A percentile compares a stretch with the other conserved stretches of the same genome.
Evolutionary conservation across 2,888 invertebrate species (phyloP).

Genomic region (Matsumyia berberina): DNA sequence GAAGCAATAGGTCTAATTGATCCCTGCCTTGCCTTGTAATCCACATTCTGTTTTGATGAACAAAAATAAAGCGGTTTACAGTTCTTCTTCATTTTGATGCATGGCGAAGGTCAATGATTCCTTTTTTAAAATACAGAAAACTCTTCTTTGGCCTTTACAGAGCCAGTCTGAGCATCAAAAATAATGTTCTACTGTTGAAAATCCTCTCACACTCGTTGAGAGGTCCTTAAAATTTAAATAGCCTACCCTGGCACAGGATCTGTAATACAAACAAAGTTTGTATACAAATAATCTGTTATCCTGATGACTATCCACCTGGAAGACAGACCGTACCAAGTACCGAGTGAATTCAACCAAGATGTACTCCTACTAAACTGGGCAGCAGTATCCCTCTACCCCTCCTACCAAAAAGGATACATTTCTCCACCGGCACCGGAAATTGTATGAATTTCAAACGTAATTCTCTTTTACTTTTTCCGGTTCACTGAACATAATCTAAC

Average conservation of each 20-base stretch:
- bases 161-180: too few relatives aligned
- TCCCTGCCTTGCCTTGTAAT: too few relatives aligned
- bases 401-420: slow-evolving; percentile 27
- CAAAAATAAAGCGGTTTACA: too few relatives aligned
- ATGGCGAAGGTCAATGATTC: too few relatives aligned
- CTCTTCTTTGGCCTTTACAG: too few relatives aligned
- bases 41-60: too few relatives aligned
- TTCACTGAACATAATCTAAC: slow-evolving; percentile 50
- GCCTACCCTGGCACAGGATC: background rate
- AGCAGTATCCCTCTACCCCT: slow-evolving; percentile 11
- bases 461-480: slow-evolving; percentile 57
- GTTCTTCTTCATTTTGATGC: too few relatives aligned
- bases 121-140: too few relatives aligned
- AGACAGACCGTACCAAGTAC: slow-evolving; percentile 9
- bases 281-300: slow-evolving; percentile 22
- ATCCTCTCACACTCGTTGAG: too few relatives aligned
- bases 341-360: slow-evolving; percentile 20
- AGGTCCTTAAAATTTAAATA: slow-evolving; percentile 8
- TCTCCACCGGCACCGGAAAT: slow-evolving; percentile 39
- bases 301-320: slow-evolving; percentile 40
- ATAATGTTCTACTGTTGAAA: too few relatives aligned
- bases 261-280: background rate
- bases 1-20: too few relatives aligned
- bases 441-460: slow-evolving; percentile 56
- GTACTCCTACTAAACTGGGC: slow-evolving; percentile 34